Base-by-base conservation (phyloP, 2,797 vertebrate genomes). In the Poeciliopsis gracilis region DNA sequence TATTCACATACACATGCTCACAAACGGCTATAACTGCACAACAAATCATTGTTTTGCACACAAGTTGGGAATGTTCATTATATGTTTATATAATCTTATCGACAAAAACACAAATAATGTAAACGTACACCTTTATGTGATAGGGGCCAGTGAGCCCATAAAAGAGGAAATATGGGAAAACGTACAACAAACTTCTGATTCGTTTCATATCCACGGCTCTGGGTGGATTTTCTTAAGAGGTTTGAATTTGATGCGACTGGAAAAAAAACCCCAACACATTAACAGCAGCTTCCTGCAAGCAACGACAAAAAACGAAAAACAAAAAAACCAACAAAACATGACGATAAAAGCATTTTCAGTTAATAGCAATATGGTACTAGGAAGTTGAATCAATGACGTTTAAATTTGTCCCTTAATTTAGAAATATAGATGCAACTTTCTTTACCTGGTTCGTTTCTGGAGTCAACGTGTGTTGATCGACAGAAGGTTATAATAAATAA, bases 11-110 rank as follows among this genome's bases (percentile, higher is more conserved):
- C 90, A 94, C 81, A 87, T n/a, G 81, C 89, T 89, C 84, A 89
- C 91, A 93, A 90, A 90, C 63, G 89, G 91, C 85, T 55, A 87
- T 84, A 78, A 81, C 82, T 86, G 46, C 82, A 92, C 85, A 89
- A 92, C 70, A 89, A 84, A 82, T 4, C 89, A 3, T 66, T 38
- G 5, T 85, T 87, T 73, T 88, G 82, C 80, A 86, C 51, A 90
- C 53, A 78, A 78, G 55, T 77, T 46, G 82, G 90, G 92, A 95
- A 95, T 94, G 91, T 90, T 92, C 77, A 80, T 85, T 88, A 93
- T 77, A 82, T 70, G 83, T 75, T 79, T 84, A 74, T 82, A 80
- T n/a, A 78, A 11, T 43, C 79, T 78, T 75, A 88, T 80, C 74
- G 86, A 88, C 80, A 89, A 88, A 51, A 92, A 91, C 78, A 88